Conservation (phyloP, 1,140 invertebrate genomes). For the Diprion similis region DNA sequence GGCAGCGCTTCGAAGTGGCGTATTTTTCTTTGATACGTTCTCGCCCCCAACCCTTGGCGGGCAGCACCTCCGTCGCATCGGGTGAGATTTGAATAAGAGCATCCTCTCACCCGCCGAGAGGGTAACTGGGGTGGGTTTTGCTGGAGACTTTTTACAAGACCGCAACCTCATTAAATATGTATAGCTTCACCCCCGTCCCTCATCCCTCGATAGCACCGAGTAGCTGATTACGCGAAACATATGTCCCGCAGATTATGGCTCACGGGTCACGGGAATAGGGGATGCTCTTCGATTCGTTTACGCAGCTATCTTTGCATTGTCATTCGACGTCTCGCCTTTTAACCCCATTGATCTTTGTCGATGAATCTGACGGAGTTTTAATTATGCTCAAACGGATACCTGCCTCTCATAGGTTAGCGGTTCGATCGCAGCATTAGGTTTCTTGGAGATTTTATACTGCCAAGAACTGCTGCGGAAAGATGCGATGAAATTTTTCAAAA, state of each 20-base stretch:
- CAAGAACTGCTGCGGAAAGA: too few relatives aligned
- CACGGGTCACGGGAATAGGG: background rate
- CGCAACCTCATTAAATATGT: constrained; percentile 57
- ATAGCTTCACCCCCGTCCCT: constrained; percentile 47
- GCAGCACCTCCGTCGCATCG: constrained; percentile 31
- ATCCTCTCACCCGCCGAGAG: constrained; percentile 26
- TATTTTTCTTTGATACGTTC: constrained; percentile 56
- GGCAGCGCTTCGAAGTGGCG: constrained; percentile 10
- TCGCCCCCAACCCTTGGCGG: constrained; percentile 18
- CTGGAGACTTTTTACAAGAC: constrained; percentile 46
- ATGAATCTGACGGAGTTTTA: background rate
- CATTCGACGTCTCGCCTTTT: too few relatives aligned
- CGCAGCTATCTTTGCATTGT: background rate
- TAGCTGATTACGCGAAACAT: constrained; percentile 41
- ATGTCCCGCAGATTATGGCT: constrained; percentile 38
- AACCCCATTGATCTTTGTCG: background rate
- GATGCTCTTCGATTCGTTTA: background rate
- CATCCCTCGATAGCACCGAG: constrained; percentile 37
- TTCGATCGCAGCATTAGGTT: too few relatives aligned
- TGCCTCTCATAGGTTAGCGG: too few relatives aligned
- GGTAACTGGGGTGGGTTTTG: constrained; percentile 31
- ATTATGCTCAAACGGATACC: background rate
- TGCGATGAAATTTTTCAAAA: too few relatives aligned
- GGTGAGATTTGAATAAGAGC: constrained; percentile 57
- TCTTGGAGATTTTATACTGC: too few relatives aligned